A percentile compares a stretch with the other conserved stretches of the same genome.
Evolutionary conservation across 2,797 vertebrate genomes (phyloP).

Genomic region (Muscicapa striata): DNA sequence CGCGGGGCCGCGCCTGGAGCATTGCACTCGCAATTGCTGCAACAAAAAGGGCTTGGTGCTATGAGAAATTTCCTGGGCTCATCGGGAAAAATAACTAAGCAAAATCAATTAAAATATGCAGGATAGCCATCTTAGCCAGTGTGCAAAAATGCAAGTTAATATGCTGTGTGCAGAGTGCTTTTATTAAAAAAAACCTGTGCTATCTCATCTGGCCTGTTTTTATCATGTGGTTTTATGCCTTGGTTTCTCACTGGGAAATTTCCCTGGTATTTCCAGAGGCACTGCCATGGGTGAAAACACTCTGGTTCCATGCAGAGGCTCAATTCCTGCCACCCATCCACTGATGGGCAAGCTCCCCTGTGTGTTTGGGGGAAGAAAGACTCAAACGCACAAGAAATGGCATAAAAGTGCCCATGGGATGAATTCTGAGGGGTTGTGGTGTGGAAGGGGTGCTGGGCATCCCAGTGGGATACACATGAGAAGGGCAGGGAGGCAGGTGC

Average conservation of each 20-base stretch:
- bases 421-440: accelerated
- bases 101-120: background rate
- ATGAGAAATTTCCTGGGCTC: background rate
- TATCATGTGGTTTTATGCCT: background rate
- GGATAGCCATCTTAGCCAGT: background rate
- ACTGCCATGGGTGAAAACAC: background rate
- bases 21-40: accelerated
- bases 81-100: background rate
- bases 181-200: accelerated
- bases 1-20: accelerated
- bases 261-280: background rate
- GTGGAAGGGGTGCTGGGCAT: background rate
- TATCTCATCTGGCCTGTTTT: background rate
- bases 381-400: background rate
- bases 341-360: accelerated
- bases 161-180: accelerated
- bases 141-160: background rate
- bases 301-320: accelerated
- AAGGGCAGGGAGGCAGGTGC: background rate
- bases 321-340: background rate
- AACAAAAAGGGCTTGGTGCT: background rate
- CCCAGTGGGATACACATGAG: accelerated
- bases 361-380: accelerated
- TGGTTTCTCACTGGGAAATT: background rate
- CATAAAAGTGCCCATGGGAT: background rate